These are phyloP conservation scores for Mystacornis crossleyi DNA, from an alignment of 2,113 vertebrate species.

Conservation along the genomic window DNA sequence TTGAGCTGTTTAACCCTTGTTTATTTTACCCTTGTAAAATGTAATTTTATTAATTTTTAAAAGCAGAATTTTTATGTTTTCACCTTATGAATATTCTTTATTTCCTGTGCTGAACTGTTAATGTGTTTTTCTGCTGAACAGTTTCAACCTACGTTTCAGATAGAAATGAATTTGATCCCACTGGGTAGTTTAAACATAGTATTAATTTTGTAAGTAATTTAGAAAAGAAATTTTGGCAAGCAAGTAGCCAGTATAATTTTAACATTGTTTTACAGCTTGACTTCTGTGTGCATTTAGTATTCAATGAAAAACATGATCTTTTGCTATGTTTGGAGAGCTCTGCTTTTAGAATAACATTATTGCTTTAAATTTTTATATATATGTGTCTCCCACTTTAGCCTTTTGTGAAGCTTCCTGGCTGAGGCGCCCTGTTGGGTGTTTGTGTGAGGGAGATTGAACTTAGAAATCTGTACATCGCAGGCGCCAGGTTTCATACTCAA, in stretches of 20 bases:
- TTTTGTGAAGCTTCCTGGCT: neutral
- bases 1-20: neutral
- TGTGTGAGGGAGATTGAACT: neutral
- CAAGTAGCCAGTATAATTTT: constrained; percentile 13
- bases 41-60: neutral
- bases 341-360: constrained; percentile 38
- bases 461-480: rapidly evolving
- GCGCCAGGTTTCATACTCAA: neutral
- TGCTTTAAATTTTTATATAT: neutral
- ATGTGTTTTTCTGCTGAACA: neutral
- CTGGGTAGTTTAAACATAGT: neutral
- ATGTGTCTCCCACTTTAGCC: neutral
- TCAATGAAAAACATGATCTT: constrained; percentile 25
- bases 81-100: neutral
- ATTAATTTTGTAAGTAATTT: constrained; percentile 10
- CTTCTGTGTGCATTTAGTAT: neutral
- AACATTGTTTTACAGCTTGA: neutral
- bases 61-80: neutral
- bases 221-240: constrained; percentile 6
- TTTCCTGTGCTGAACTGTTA: neutral
- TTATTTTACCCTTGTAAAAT: neutral
- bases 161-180: neutral
- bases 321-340: constrained; percentile 35
- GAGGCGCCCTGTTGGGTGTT: neutral
- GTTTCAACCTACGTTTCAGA: neutral